A percentile compares a stretch with the other conserved stretches of the same genome.
Conservation (phyloP, 2,113 vertebrate species). For the Campylomormyrus numenius region DNA sequence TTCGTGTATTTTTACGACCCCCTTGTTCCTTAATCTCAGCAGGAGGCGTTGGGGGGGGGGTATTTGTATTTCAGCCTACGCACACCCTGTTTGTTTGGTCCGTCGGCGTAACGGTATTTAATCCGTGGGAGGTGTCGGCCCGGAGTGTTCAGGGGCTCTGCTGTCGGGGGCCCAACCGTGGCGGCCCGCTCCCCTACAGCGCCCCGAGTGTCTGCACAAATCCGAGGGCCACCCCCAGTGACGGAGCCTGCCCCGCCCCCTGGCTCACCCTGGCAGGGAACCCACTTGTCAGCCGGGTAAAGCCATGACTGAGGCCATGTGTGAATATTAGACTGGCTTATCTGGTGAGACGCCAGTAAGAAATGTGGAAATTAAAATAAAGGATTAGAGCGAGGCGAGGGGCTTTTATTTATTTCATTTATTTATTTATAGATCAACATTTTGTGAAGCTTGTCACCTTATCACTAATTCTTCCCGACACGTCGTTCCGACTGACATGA, state of each 20-base stretch:
- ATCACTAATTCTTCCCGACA: slow-evolving; percentile 39
- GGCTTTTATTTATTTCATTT: slow-evolving; percentile 40
- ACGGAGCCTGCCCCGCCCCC: slow-evolving; percentile 9
- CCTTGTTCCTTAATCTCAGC: slow-evolving; percentile 22
- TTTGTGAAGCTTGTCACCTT: slow-evolving; percentile 43
- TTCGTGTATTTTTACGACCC: slow-evolving; percentile 13
- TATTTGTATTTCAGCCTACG: slow-evolving; percentile 16
- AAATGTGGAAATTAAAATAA: slow-evolving; percentile 52
- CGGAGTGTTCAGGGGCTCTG: neutral
- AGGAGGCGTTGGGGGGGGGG: neutral
- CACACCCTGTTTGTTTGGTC: slow-evolving; percentile 14
- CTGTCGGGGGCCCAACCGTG: neutral
- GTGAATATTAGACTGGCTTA: slow-evolving; percentile 54
- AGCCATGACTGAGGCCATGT: slow-evolving; percentile 41
- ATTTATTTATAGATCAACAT: slow-evolving; percentile 38
- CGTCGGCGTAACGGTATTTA: neutral
- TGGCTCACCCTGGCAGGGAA: slow-evolving; percentile 25
- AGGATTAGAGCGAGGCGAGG: slow-evolving; percentile 40
- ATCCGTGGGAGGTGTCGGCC: neutral
- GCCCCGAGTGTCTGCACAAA: neutral
- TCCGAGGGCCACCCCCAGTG: neutral
- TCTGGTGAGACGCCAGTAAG: slow-evolving; percentile 47
- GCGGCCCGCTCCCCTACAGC: neutral
- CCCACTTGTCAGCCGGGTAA: slow-evolving; percentile 40
- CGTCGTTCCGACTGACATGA: slow-evolving; percentile 47